Evolutionary conservation across 2,113 vertebrate genomes (phyloP).

Genomic region (Notechis scutatus): DNA sequence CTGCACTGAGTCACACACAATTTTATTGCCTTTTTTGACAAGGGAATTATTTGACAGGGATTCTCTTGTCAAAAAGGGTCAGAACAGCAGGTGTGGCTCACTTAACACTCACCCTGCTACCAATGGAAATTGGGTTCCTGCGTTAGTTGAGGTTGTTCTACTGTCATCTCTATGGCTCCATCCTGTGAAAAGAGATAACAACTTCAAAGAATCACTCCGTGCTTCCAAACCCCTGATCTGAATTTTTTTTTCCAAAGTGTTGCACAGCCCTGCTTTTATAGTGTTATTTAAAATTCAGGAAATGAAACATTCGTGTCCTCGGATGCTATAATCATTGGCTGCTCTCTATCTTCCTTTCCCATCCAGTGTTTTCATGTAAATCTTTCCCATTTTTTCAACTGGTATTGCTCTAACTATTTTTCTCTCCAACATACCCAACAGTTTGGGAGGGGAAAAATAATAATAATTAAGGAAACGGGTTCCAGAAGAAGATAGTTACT

Average conservation of each 20-base stretch:
- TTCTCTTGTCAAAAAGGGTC: too few relatives aligned
- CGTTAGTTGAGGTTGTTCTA: too few relatives aligned
- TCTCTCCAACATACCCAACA: background rate
- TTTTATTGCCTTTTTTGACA: too few relatives aligned
- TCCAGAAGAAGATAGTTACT: background rate
- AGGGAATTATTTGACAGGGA: too few relatives aligned
- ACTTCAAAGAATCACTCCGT: background rate
- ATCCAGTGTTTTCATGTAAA: background rate
- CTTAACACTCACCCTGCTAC: too few relatives aligned
- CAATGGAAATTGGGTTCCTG: background rate
- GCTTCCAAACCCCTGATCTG: background rate
- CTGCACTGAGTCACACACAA: too few relatives aligned
- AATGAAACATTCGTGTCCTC: background rate
- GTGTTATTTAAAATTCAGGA: background rate
- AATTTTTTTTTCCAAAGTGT: background rate
- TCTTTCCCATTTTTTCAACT: background rate
- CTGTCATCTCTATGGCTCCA: background rate
- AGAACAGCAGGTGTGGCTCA: too few relatives aligned
- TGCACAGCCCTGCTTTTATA: background rate
- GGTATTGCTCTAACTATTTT: background rate
- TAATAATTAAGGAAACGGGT: background rate
- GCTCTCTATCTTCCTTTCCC: background rate
- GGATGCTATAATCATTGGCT: background rate
- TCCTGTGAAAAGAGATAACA: background rate
- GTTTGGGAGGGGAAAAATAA: background rate